Base-by-base conservation (phyloP, 2,888 invertebrate genomes). In the Volucella inflata region DNA sequence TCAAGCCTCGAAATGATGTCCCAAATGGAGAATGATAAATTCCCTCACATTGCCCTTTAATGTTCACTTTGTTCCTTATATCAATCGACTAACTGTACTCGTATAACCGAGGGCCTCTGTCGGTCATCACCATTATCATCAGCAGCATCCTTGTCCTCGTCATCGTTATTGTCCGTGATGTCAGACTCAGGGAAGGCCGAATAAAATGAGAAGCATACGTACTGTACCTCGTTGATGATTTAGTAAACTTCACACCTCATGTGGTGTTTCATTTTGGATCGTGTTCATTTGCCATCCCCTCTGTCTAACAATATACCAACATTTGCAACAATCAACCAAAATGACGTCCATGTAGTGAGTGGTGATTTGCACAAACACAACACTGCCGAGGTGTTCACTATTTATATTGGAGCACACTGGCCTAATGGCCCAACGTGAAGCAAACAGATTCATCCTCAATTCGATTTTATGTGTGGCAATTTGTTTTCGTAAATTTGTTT, bases 381-480 rank as follows among this genome's bases (percentile, higher is more conserved):
- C 53, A 74, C 67, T 74, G 65, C 30, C 12, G 21, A 60, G 44
- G 16, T 44, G 30, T 30, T 30, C 30, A 2, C 30, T 6, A 30
- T 30, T 30, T 30, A 30, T 30, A 30, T 30, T 30, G 30, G 30
- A 30, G 30, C 30, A 46, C 17, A 76, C 50, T 44, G 40, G 57
- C 65, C 67, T 72, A 72, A 83, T 83, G 40, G 82, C 60, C 72
- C 78, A 72, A 78, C 78, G 72, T 68, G 48, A 57, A 55, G 48
- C 78, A 78, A 82, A 82, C 67, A 78, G 65, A 78, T 78, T 82
- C 82, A 82, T 67, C 59, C 77, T 14, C 67, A 71, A 72, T 78
- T 72, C 55, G 78, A 72, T 72, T 72, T 77, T 36, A 83, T 78
- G 48, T 80, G 55, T 55, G 48, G 75, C 75, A 71, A 71, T 71